phyloP scores from a whole-genome alignment of 2,797 vertebrate genomes.

The Coracias cyanogaster region DNA sequence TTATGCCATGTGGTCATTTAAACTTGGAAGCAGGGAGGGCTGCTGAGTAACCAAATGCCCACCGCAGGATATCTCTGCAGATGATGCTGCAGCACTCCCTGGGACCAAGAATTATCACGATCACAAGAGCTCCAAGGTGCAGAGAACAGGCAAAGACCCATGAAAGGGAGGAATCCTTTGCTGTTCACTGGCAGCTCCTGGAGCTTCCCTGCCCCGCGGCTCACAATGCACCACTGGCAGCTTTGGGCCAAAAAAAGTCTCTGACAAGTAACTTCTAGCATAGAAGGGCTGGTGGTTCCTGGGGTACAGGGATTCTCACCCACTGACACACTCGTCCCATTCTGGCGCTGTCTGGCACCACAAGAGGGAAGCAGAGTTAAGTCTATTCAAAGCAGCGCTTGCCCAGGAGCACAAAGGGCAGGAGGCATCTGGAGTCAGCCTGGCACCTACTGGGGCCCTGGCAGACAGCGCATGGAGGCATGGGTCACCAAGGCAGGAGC shows the following conservation, averaged over 20 bases:
- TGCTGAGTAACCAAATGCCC: background rate
- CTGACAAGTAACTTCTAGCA: background rate
- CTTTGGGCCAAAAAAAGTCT: background rate
- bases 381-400: background rate
- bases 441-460: background rate
- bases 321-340: background rate
- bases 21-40: background rate
- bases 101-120: fast-evolving
- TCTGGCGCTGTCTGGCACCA: background rate
- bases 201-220: background rate
- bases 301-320: background rate
- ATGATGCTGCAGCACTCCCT: background rate
- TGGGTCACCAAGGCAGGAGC: fast-evolving
- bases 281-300: background rate
- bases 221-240: background rate
- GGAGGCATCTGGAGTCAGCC: background rate
- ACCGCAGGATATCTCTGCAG: background rate
- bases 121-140: background rate
- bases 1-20: background rate
- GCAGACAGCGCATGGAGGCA: background rate
- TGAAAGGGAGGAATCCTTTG: background rate
- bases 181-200: background rate
- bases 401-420: background rate
- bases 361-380: background rate
- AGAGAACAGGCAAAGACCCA: background rate